These are phyloP conservation scores for Galeopterus variegatus DNA, from an alignment of 2,113 vertebrate species.

Conservation along the genomic window DNA sequence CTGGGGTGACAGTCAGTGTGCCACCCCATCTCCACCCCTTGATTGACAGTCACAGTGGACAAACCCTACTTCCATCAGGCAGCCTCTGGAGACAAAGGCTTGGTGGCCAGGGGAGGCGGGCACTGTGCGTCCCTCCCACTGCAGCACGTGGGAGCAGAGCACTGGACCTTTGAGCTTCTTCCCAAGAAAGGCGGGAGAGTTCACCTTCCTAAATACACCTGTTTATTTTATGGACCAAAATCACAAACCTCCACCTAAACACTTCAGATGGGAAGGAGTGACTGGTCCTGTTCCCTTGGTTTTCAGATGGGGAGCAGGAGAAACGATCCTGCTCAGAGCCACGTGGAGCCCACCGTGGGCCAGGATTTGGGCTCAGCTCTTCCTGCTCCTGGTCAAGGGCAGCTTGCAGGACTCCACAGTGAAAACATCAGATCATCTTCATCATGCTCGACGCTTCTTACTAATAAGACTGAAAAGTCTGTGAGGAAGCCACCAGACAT, in stretches of 20 bases:
- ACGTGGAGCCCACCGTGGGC: fast-evolving
- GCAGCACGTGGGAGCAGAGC: not conserved
- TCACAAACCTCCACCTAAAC: not conserved
- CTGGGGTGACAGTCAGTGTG: not conserved
- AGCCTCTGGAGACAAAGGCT: not conserved
- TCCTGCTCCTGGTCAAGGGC: not conserved
- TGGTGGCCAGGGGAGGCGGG: not conserved
- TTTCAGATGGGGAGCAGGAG: not conserved
- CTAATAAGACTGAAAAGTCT: not conserved
- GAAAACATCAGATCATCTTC: not conserved
- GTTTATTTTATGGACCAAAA: not conserved
- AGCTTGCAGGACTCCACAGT: not conserved
- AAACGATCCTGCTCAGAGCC: not conserved
- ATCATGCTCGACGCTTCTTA: not conserved
- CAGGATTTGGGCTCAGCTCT: not conserved
- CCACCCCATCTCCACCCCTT: not conserved
- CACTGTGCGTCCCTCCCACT: not conserved
- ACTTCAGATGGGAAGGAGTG: not conserved
- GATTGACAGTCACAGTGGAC: not conserved
- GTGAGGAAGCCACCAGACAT: not conserved
- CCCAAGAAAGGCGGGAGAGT: not conserved
- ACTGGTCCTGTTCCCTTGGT: not conserved
- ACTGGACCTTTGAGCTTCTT: not conserved
- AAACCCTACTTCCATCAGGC: not conserved
- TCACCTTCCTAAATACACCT: not conserved